phyloP scores from a whole-genome alignment of 53 echinoderm and acorn worm genomes.

The Echinometra lucunter region DNA sequence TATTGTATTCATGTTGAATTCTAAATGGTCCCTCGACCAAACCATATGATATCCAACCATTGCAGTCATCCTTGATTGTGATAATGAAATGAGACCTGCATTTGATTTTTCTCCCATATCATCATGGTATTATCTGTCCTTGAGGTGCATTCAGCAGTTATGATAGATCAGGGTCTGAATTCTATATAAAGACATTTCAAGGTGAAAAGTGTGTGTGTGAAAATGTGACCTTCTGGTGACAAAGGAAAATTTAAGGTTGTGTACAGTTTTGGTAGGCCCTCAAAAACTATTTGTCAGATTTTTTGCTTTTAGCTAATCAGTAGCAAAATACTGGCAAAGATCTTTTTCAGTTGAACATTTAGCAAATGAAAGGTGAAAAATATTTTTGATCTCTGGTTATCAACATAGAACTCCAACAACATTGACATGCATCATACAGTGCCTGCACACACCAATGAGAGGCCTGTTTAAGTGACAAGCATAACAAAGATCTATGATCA shows the following conservation, averaged over 20 bases:
- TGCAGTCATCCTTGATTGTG: constrained; percentile 8
- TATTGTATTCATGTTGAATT: background rate
- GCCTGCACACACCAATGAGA: too few species aligned
- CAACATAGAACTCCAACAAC: too few species aligned
- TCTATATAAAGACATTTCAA: constrained; percentile 5
- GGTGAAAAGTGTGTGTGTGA: background rate
- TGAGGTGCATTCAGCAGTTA: constrained; percentile 36
- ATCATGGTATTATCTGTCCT: background rate
- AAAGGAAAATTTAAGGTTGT: background rate
- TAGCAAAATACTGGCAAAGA: too few species aligned
- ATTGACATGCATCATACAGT: too few species aligned
- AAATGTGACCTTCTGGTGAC: background rate
- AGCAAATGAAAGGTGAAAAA: too few species aligned
- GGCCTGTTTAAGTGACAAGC: too few species aligned
- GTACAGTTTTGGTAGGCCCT: too few species aligned
- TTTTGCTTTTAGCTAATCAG: too few species aligned
- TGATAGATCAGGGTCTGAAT: constrained; percentile 34
- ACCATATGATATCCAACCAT: background rate
- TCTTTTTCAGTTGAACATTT: too few species aligned
- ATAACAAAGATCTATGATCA: too few species aligned
- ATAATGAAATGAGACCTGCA: constrained; percentile 21
- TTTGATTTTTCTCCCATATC: background rate
- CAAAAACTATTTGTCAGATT: too few species aligned
- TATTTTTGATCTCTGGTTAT: too few species aligned
- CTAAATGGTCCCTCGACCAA: background rate